Conservation (phyloP, 2,888 invertebrate genomes). For the Drosophila pseudotalamancana region DNA sequence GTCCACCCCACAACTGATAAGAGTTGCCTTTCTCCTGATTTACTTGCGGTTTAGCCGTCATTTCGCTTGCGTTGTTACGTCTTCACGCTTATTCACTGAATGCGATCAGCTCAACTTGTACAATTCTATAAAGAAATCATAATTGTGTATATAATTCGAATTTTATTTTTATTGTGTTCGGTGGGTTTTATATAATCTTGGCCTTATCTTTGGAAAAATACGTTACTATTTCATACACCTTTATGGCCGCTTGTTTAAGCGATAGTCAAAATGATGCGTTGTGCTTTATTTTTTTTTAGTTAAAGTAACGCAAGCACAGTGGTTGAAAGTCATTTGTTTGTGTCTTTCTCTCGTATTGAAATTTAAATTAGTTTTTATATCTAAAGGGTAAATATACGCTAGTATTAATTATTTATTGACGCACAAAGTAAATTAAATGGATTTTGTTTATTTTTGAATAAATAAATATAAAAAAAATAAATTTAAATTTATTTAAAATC, state of each 20-base stretch:
- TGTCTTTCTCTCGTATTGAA: not conserved
- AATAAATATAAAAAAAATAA: too few species aligned
- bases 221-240: conserved; percentile 30
- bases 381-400: too few species aligned
- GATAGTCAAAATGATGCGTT: conserved; percentile 21
- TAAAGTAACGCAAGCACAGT: conserved; percentile 2
- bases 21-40: conserved; percentile 1
- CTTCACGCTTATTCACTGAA: conserved; percentile 15
- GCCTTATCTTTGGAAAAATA: conserved; percentile 52
- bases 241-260: conserved; percentile 23
- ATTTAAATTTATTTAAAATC: too few species aligned
- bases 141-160: conserved; percentile 17
- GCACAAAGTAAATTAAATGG: too few species aligned
- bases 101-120: conserved; percentile 14
- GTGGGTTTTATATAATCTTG: conserved; percentile 30
- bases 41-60: conserved; percentile 9
- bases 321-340: not conserved
- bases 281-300: conserved; percentile 2
- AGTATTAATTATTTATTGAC: too few species aligned
- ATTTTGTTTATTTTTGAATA: too few species aligned
- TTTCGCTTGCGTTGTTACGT: not conserved
- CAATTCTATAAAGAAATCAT: conserved; percentile 11
- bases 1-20: conserved; percentile 94
- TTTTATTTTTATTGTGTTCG: conserved; percentile 27
- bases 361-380: too few species aligned